Conservation (phyloP, 2,888 invertebrate genomes). For the Ophioninae sp. region DNA sequence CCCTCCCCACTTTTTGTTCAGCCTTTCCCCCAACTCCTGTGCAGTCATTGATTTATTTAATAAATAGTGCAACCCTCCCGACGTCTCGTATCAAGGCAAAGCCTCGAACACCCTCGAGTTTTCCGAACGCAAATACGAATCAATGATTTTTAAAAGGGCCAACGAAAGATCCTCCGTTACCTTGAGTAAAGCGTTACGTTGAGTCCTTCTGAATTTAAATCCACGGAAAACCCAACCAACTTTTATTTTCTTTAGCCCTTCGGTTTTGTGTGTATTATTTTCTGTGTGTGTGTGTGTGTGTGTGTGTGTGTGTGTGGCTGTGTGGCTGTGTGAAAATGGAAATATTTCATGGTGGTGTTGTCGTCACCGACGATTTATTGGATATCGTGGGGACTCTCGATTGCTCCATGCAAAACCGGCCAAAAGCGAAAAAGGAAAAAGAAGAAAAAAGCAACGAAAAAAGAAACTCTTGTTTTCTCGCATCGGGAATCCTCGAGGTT, state of each 20-base stretch:
- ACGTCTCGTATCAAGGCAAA: conserved; percentile 65
- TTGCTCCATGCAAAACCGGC: conserved; percentile 21
- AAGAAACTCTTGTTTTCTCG: conserved; percentile 37
- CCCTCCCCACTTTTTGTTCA: not conserved
- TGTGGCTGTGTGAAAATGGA: not conserved
- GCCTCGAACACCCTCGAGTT: conserved; percentile 20
- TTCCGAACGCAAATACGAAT: conserved; percentile 8
- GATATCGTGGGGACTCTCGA: conserved; percentile 35
- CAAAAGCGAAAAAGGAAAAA: conserved; percentile 32
- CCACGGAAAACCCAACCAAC: not conserved
- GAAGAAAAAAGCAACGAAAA: conserved; percentile 35
- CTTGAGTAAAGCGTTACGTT: not conserved
- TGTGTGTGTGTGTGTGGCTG: not conserved
- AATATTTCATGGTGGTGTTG: conserved; percentile 27
- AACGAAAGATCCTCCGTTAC: not conserved
- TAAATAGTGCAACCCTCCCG: conserved; percentile 64
- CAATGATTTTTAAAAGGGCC: conserved; percentile 8
- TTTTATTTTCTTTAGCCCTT: conserved; percentile 17
- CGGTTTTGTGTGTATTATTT: not conserved
- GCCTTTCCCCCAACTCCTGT: not conserved
- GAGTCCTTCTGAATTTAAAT: conserved; percentile 19
- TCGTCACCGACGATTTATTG: conserved; percentile 57
- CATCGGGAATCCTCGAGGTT: conserved; percentile 36
- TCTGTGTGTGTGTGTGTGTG: not conserved
- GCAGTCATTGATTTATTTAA: conserved; percentile 70